Evolutionary conservation across 1,140 invertebrate genomes (phyloP), one percentile per base, ranked within the genome.

Genomic region (Lucilia cuprina): DNA sequence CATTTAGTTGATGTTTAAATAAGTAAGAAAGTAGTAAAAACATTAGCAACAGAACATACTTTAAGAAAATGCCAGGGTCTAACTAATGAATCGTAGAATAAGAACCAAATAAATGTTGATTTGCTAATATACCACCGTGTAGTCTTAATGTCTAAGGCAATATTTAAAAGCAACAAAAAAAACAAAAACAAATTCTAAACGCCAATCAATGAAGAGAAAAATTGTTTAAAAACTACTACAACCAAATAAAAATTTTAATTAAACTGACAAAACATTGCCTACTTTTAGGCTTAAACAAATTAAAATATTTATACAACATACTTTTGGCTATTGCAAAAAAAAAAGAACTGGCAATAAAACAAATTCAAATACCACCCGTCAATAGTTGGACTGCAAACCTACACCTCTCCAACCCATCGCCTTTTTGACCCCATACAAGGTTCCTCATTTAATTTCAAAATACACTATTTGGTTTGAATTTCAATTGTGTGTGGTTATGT

Each of bases 291-390:
- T 70, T 70, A 70, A 70, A 70, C 21, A 70, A 70, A 70, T 70
- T 70, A 70, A 70, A 70, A 70, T 70, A 70, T 70, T 70, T 70
- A 70, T 70, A 70, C 65, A 70, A 70, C 65, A 70, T 70, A 70
- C 65, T 19, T 70, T 70, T 70, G n/a, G 65, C 5, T 4, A 7
- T 25, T 0, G 65, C n/a, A 25, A 21, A 70, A 70, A 7, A 70
- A 70, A 25, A 19, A 19, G 9, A 70, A 70, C 14, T 21, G 12
- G 65, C 5, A 19, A 70, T 60, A 60, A 17, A 60, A 60, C 55
- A 60, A 60, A 60, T 60, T 60, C 55, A 60, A 60, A 60, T n/a
- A 60, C 55, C 55, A 60, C 14, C 55, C 55, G 55, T n/a, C 14
- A 17, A 7, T 7, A 3, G 2, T 17, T 30, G 25, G 25, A 3